These are phyloP conservation scores for Microctonus hyperodae DNA, from an alignment of 2,888 invertebrate genomes.

Conservation along the genomic window DNA sequence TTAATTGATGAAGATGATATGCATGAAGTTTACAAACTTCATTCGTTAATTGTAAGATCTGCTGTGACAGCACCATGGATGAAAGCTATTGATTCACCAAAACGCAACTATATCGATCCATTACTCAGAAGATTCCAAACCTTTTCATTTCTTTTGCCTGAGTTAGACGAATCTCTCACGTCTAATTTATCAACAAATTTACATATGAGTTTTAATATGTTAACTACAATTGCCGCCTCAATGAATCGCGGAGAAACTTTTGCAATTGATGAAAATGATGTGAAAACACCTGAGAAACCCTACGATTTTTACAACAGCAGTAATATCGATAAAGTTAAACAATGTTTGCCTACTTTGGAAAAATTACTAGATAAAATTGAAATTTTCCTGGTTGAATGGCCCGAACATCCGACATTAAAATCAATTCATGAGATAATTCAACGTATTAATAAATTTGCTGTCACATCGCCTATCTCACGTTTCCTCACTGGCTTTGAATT, in stretches of 20 bases:
- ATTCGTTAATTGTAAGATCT: conserved; percentile 68
- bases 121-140: conserved; percentile 69
- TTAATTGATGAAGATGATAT: conserved; percentile 68
- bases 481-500: conserved; percentile 92
- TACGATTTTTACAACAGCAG: conserved; percentile 85
- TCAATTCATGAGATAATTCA: conserved; percentile 76
- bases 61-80: conserved; percentile 72
- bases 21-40: conserved; percentile 69
- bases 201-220: conserved; percentile 68
- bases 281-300: conserved; percentile 41
- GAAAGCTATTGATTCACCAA: conserved; percentile 52
- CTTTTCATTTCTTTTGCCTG: conserved; percentile 58
- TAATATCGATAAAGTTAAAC: conserved; percentile 79
- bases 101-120: conserved; percentile 64
- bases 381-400: conserved; percentile 79
- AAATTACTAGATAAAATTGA: conserved; percentile 70
- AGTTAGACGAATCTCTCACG: conserved; percentile 48
- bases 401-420: conserved; percentile 86
- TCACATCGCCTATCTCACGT: conserved; percentile 84
- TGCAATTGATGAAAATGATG: conserved; percentile 40
- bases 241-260: conserved; percentile 64
- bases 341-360: conserved; percentile 75
- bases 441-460: conserved; percentile 73
- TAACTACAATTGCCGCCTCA: conserved; percentile 65
- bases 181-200: conserved; percentile 57